These are phyloP conservation scores for Poeciliopsis occidentalis DNA, from an alignment of 2,113 vertebrate genomes.

Conservation along the genomic window DNA sequence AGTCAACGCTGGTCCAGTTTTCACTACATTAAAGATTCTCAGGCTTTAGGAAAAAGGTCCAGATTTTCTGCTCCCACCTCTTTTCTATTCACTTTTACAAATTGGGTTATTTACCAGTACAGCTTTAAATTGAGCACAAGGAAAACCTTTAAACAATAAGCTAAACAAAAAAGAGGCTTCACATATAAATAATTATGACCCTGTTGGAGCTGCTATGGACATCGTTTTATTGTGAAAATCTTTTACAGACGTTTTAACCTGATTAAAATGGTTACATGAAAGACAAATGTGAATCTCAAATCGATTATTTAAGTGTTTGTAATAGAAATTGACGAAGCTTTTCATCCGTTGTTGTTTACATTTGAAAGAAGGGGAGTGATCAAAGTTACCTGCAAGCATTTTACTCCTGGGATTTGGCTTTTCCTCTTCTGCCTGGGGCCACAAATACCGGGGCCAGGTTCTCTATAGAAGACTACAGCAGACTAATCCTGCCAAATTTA, in stretches of 20 bases:
- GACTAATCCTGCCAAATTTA: no score
- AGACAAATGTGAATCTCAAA: neutral
- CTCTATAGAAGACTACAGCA: no score
- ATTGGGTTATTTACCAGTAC: neutral
- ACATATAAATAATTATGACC: neutral
- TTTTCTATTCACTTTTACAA: constrained; percentile 1
- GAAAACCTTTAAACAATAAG: neutral
- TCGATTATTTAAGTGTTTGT: constrained; percentile 15
- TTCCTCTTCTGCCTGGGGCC: no score
- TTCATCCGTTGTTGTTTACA: constrained; percentile 36
- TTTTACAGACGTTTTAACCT: neutral
- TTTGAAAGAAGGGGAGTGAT: constrained; percentile 43
- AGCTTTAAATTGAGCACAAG: neutral
- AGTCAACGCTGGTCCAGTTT: neutral
- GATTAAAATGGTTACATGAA: neutral
- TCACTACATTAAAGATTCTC: no score
- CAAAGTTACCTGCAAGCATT: constrained; percentile 51
- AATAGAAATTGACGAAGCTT: constrained; percentile 4
- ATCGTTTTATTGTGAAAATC: neutral
- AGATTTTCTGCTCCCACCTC: neutral
- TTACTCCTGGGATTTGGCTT: constrained; percentile 12
- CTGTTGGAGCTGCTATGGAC: neutral
- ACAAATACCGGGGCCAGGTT: no score
- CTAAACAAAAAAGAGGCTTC: no score
- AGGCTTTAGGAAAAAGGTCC: no score